Conservation (phyloP, 2,797 vertebrate genomes). For the Myiotriccus ornatus region DNA sequence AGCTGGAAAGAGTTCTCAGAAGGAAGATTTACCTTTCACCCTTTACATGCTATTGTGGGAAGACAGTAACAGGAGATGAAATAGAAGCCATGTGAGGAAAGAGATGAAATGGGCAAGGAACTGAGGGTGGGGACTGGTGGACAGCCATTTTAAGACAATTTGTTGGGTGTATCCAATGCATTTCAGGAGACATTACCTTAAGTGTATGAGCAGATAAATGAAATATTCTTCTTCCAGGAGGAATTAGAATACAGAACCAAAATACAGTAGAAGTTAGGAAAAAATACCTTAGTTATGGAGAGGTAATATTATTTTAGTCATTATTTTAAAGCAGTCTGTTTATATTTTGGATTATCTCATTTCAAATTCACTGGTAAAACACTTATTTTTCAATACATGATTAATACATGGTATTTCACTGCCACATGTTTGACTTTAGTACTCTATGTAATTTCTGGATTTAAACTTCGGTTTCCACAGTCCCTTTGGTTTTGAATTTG, state of each 20-base stretch:
- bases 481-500: background rate
- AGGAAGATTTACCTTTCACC: background rate
- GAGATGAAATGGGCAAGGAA: background rate
- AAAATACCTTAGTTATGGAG: background rate
- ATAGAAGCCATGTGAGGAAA: background rate
- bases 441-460: background rate
- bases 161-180: background rate
- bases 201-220: background rate
- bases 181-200: background rate
- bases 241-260: background rate
- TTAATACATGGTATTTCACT: background rate
- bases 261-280: background rate
- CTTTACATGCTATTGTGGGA: background rate
- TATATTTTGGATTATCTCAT: background rate
- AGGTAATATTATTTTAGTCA: background rate
- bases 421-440: background rate
- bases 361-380: slow-evolving; percentile 8
- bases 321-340: background rate
- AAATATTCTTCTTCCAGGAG: background rate
- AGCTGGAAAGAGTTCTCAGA: background rate
- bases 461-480: background rate
- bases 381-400: background rate
- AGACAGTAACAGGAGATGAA: background rate
- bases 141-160: background rate
- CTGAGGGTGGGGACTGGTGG: background rate